phyloP scores from a whole-genome alignment of 2,797 vertebrate genomes.

The Epinephelus coioides region DNA sequence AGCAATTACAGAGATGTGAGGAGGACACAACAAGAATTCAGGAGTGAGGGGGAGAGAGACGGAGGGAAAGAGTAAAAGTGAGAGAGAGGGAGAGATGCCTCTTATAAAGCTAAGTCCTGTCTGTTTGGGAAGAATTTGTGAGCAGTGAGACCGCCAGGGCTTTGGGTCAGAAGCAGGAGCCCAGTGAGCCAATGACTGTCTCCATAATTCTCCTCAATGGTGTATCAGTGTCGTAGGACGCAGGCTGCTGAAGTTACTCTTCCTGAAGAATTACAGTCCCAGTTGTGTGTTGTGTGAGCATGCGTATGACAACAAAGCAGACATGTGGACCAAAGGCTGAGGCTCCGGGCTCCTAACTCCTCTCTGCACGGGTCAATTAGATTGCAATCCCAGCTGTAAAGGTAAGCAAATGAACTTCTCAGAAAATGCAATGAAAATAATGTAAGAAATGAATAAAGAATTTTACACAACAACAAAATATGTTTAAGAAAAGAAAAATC shows the following conservation, averaged over 20 bases:
- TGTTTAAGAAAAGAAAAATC: neutral
- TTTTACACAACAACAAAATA: neutral
- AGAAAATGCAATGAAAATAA: neutral
- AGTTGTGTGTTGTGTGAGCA: constrained; percentile 50
- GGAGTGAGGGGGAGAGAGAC: constrained; percentile 58
- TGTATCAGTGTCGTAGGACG: constrained; percentile 39
- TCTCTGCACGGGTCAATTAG: constrained; percentile 57
- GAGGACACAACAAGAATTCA: constrained; percentile 54
- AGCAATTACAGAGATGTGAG: constrained; percentile 69
- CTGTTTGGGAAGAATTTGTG: constrained; percentile 67
- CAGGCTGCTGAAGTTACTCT: constrained; percentile 46
- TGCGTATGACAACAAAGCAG: constrained; percentile 65
- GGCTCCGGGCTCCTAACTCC: constrained; percentile 51
- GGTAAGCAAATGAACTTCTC: constrained; percentile 67
- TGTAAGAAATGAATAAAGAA: neutral
- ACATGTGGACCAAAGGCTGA: constrained; percentile 74
- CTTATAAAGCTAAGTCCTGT: constrained; percentile 78
- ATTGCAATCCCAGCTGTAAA: constrained; percentile 50
- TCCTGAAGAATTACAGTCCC: constrained; percentile 50
- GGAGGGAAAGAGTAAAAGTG: constrained; percentile 33
- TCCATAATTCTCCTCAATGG: constrained; percentile 58
- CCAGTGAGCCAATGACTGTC: constrained; percentile 56
- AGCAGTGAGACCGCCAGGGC: constrained; percentile 47
- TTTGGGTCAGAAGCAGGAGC: constrained; percentile 60
- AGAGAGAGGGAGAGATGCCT: constrained; percentile 55